Evolutionary conservation across 2,113 vertebrate genomes (phyloP).

Genomic region (Eira barbara): DNA sequence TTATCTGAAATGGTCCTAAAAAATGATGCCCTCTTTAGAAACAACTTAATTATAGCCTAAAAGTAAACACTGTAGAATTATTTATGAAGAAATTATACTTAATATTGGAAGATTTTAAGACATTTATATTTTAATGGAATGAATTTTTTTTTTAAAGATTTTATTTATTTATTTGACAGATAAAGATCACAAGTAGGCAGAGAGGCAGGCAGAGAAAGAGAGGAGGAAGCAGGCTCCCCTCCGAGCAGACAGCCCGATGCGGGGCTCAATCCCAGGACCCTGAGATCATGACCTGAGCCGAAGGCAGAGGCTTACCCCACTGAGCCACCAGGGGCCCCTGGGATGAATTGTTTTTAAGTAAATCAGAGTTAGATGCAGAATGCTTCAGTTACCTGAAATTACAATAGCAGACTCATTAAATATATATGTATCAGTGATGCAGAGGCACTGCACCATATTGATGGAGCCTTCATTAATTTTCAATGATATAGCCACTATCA

Average conservation of each 20-base stretch:
- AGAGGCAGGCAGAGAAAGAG: too few species aligned
- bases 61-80: constrained; percentile 11
- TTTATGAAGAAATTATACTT: constrained; percentile 34
- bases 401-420: constrained; percentile 84
- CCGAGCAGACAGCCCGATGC: too few species aligned
- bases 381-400: constrained; percentile 82
- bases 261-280: too few species aligned
- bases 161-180: too few species aligned
- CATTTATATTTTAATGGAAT: constrained; percentile 56
- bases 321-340: too few species aligned
- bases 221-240: too few species aligned
- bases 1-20: constrained; percentile 36
- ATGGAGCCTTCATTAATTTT: constrained; percentile 86
- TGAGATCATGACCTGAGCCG: too few species aligned
- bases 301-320: too few species aligned
- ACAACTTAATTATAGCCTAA: constrained; percentile 2
- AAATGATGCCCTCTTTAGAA: neutral
- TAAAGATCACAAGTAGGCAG: too few species aligned
- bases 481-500: constrained; percentile 77
- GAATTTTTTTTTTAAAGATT: neutral
- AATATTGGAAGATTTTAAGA: constrained; percentile 24
- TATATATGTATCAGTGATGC: constrained; percentile 78
- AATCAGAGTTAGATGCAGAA: constrained; percentile 72
- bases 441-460: constrained; percentile 81
- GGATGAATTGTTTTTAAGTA: constrained; percentile 63